Conservation (phyloP, 1,140 invertebrate genomes). For the Ectropis grisescens region DNA sequence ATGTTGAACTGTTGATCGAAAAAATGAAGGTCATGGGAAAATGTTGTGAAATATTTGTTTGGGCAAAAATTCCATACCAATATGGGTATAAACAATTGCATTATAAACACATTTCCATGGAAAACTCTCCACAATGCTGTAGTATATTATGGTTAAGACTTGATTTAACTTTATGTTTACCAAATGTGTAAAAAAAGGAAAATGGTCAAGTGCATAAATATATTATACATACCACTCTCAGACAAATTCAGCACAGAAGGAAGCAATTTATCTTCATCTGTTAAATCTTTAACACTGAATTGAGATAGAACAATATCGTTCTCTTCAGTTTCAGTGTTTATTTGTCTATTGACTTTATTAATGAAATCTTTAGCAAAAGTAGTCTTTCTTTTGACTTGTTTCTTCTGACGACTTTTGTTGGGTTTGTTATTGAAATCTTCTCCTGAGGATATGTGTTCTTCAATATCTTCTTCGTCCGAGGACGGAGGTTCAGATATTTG, state of each 20-base stretch:
- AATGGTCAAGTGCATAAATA: too few species aligned
- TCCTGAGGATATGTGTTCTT: conserved; percentile 29
- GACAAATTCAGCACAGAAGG: conserved; percentile 60
- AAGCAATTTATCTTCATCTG: conserved; percentile 58
- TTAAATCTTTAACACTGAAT: conserved; percentile 57
- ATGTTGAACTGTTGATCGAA: too few species aligned
- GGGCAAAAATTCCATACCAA: too few species aligned
- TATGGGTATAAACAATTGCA: too few species aligned
- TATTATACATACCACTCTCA: conserved; percentile 64
- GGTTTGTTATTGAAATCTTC: conserved; percentile 33
- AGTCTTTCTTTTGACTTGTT: conserved; percentile 17
- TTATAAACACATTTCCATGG: too few species aligned
- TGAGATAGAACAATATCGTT: conserved; percentile 12
- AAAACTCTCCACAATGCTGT: too few species aligned
- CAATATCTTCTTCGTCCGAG: conserved; percentile 34
- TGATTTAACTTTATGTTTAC: too few species aligned
- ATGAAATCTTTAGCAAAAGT: conserved; percentile 38
- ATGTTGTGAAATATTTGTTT: too few species aligned
- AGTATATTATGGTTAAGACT: too few species aligned
- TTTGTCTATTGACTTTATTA: conserved; percentile 36
- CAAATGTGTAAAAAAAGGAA: too few species aligned
- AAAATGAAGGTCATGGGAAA: too few species aligned
- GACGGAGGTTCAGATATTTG: conserved; percentile 43
- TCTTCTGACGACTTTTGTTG: conserved; percentile 12
- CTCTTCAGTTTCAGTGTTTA: conserved; percentile 15